phyloP scores from a whole-genome alignment of 2,888 invertebrate genomes.

The Dryobotodes eremita region DNA sequence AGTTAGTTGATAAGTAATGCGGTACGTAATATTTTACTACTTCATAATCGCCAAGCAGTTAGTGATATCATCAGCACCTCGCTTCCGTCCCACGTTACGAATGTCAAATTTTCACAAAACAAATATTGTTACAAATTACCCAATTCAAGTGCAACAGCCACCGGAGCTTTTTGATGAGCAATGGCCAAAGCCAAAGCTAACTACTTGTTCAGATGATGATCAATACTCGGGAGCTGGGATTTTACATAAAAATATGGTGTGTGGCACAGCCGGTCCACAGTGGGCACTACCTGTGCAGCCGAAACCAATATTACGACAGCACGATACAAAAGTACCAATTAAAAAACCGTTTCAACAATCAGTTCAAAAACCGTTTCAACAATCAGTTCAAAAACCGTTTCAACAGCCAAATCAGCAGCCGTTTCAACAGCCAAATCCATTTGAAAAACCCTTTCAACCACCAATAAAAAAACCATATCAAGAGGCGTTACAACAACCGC shows the following conservation, averaged over 20 bases:
- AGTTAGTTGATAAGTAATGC: constrained; percentile 22
- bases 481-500: background rate
- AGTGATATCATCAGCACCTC: constrained; percentile 12
- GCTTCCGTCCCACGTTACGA: constrained; percentile 34
- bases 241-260: background rate
- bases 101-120: constrained; percentile 15
- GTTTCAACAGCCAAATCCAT: background rate
- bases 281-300: background rate
- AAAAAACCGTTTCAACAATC: background rate
- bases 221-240: background rate
- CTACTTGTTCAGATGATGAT: background rate
- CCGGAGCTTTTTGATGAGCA: background rate
- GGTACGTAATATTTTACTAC: constrained; percentile 30
- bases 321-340: background rate
- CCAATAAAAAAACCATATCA: too few species aligned
- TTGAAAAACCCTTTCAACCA: background rate
- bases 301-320: constrained; percentile 17
- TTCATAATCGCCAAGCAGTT: constrained; percentile 30
- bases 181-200: constrained; percentile 11
- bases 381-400: background rate
- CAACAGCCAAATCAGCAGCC: background rate
- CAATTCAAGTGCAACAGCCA: background rate
- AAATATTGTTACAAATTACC: background rate
- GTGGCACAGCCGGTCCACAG: background rate
- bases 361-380: background rate